Evolutionary conservation across 2,888 invertebrate species (phyloP), one percentile per base, ranked within the genome.

Genomic region (Ceriagrion tenellum): DNA sequence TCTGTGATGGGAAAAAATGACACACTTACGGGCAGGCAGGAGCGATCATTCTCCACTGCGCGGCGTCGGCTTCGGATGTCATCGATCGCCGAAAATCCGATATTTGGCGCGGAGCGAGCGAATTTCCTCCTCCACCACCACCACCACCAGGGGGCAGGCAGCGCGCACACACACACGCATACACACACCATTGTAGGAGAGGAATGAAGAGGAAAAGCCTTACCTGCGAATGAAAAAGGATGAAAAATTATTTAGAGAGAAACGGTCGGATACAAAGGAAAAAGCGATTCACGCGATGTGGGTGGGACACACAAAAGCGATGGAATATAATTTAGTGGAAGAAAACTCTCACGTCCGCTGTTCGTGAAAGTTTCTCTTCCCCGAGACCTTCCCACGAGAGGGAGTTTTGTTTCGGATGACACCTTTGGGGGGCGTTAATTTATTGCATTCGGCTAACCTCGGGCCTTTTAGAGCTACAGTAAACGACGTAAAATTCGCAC

Each of bases 51-150:
- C 30, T 81, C 81, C 35, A 8, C 35, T 35, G 10, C 69, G 10
- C 69, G 23, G 69, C 69, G 69, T 69, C 69, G 69, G 26, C 69
- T 35, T 81, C 81, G 81, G 35, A 81, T 81, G 35, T 81, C 81
- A 81, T 81, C 81, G 81, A 81, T 81, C 81, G 81, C 30, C 59
- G 4, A 81, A 47, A 81, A 81, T 81, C 81, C 81, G n/a, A 81
- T 81, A 81, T 81, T 69, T 81, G 81, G 81, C 81, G 35, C 35
- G 35, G 30, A 35, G 16, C 30, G 81, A 81, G 18, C 3, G 81
- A 81, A 81, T 81, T 35, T 81, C 23, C 18, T 16, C 20, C 59
- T 10, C 20, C 59, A 59, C 20, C 59, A 59, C 20, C 59, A 59
- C 20, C 59, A 12, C 13, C 59, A 59, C 20, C 10, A 16, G 59